Evolutionary conservation across 2,797 vertebrate genomes (phyloP).

Genomic region (Passerculus sandwichensis): DNA sequence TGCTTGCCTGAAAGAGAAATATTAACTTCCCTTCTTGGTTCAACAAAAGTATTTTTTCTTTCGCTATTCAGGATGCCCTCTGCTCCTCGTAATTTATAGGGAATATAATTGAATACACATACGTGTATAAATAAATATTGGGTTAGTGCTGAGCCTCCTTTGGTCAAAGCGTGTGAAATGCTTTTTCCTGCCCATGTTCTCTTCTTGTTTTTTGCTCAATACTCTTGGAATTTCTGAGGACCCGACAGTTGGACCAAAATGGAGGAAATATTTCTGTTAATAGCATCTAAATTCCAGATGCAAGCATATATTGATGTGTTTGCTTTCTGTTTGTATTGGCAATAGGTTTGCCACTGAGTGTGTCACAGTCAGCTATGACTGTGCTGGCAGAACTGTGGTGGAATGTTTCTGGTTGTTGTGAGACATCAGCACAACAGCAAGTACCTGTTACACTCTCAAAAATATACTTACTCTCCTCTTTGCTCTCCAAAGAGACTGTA

Average conservation of each 20-base stretch:
- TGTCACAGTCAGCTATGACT: background rate
- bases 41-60: background rate
- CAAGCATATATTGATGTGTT: background rate
- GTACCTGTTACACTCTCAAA: background rate
- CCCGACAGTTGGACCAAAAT: background rate
- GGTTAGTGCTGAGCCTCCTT: background rate
- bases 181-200: background rate
- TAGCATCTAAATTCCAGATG: background rate
- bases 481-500: background rate
- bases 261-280: background rate
- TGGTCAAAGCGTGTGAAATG: background rate
- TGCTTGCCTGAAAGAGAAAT: background rate
- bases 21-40: background rate
- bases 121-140: background rate
- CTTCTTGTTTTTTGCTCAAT: accelerated
- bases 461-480: background rate
- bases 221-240: background rate
- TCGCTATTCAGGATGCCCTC: background rate
- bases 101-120: background rate
- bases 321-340: background rate
- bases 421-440: background rate
- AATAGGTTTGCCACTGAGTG: background rate
- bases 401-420: background rate
- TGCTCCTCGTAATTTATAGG: background rate
- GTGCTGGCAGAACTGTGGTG: background rate